Base-by-base conservation (phyloP, 2,113 vertebrate genomes). In the Tetraodon nigroviridis region DNA sequence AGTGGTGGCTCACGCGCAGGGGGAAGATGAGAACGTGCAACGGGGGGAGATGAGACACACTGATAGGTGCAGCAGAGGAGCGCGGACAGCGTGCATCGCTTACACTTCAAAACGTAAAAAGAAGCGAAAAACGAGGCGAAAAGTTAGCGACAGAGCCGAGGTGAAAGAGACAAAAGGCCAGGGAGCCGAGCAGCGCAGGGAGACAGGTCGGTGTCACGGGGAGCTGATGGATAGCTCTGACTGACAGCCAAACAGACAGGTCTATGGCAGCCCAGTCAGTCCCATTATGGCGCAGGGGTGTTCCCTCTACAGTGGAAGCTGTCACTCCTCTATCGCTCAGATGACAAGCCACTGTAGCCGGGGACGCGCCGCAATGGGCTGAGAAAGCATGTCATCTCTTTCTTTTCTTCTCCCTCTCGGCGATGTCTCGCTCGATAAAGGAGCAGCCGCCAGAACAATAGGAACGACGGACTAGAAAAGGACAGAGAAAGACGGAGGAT, bases 351-450 rank as follows among this genome's bases (percentile, higher is more conserved):
- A 84, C 86, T 89, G 78, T 82, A 81, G 85, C 83, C 71, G 68
- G 78, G 85, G 84, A 87, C 80, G 87, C 77, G 85, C 76, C 51
- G 84, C 84, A 78, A 81, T 72, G 78, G 86, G 84, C 84, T 89
- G 83, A 89, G 88, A 90, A 91, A 89, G 88, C 88, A 87, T 92
- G 90, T 90, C 90, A 91, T 92, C 89, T 90, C 87, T 86, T 87
- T 73, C 83, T 78, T 86, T 83, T 81, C 79, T 86, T 86, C 80
- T 78, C 76, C 73, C 78, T 86, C 84, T 83, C 83, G 76, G 85
- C 82, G 83, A 90, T 84, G 87, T 88, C 87, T 87, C 84, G 86
- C 86, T 89, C 82, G 87, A 91, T 90, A 92, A 90, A 90, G 85
- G 86, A 90, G 88, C 89, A 87, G 88, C 85, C 69, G 63, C 32